phyloP scores from a whole-genome alignment of 2,797 vertebrate genomes.

The Hyperoplus lanceolatus region DNA sequence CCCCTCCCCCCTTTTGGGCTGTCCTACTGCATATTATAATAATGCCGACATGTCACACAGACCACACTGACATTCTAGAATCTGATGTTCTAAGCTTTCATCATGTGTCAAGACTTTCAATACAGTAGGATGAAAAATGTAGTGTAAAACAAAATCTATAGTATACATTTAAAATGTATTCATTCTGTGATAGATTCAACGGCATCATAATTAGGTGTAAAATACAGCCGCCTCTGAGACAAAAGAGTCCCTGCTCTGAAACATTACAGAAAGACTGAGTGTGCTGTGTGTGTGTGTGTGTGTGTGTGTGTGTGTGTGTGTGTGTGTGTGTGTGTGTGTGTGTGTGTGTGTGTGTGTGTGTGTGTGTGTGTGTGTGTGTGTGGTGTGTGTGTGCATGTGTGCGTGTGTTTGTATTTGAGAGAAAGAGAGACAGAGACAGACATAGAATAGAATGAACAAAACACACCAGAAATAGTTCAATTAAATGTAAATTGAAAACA shows the following conservation, averaged over 20 bases:
- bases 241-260: not conserved
- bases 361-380: too few relatives aligned
- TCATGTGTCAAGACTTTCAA: not conserved
- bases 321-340: not conserved
- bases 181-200: not conserved
- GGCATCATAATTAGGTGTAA: not conserved
- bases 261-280: not conserved
- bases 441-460: not conserved
- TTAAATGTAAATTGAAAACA: slow-evolving; percentile 21
- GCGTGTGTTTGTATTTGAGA: too few relatives aligned
- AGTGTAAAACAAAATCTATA: not conserved
- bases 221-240: not conserved
- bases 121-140: not conserved
- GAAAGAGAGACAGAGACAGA: not conserved
- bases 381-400: too few relatives aligned
- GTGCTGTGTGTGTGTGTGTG: slow-evolving; percentile 3
- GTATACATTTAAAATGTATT: not conserved
- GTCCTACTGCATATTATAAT: not conserved
- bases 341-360: too few relatives aligned
- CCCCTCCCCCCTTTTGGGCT: not conserved
- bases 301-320: slow-evolving; percentile 1
- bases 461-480: not conserved
- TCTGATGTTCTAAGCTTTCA: not conserved
- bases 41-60: not conserved
- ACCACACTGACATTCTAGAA: not conserved